Evolutionary conservation across 2,797 vertebrate genomes (phyloP), one percentile per base, ranked within the genome.

Genomic region (Smutsia temminckii): DNA sequence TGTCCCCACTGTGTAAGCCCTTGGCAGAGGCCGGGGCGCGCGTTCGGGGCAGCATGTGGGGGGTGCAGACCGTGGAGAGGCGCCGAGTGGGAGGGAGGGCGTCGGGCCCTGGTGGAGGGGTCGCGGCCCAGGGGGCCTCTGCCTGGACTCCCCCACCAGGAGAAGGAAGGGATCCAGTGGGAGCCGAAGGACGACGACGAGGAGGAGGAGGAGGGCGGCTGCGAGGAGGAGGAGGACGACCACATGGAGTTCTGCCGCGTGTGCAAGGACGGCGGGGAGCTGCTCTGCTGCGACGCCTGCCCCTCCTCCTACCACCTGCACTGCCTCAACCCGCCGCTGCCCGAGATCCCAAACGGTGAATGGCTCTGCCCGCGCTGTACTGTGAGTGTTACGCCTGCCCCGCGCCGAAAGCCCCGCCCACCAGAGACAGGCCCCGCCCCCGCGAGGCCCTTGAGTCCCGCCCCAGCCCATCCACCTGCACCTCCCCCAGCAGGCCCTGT

Each of bases 141-240:
- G 90, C 14, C 69, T 42, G 92, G 32, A 2, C 89, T 9, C 55
- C 29, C 74, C 3, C 64, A 69, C 6, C 97, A 99, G 99, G 99
- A 99, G 98, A 99, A 99, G 97, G 99, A 99, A 97, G 99, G 99
- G 17, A 99, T 99, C 98, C 99, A 99, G 98, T 99, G 99, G 99
- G 99, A 99, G 98, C 99, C 99, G 0, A 99, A 99, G 98, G 99
- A 99, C 0, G 99, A 99, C 0, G 99, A 99, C 0, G 99, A 99
- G 0, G 99, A 99, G 20, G 99, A 99, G 53, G 99, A 99, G n/a
- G 99, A 99, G 21, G 98, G 98, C 0, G 98, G 96, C 0, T 95
- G 97, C 49, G 99, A 99, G 32, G 99, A 99, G 97, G 99, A 99
- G 94, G 99, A 99, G 95, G 99, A 99, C 0, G 99, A 99, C 98